Base-by-base conservation (phyloP, 1,140 invertebrate genomes). In the Temnothorax longispinosus region DNA sequence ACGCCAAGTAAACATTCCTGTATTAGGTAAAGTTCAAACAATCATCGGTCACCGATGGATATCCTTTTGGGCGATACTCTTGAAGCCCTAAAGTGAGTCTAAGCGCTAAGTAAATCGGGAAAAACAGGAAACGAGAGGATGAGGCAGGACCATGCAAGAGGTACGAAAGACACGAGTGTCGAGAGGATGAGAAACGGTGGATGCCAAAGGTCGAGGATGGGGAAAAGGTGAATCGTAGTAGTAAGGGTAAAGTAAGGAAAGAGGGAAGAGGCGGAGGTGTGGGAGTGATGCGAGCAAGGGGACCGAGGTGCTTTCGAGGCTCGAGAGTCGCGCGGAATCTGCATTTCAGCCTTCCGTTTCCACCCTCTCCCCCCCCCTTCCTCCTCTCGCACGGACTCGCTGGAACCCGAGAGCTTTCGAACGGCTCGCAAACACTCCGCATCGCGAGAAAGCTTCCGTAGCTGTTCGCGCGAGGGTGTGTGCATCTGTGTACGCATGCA, bases 371-470 rank as follows among this genome's bases (percentile, higher is more conserved):
- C 67, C 38, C 87, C 47, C 52, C 47, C 52, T 58, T 72, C 18
- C 32, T 60, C 41, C 38, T 41, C 69, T 35, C 21, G 62, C 67
- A 62, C 54, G 71, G 72, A 89, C 81, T 86, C 80, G 69, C 81
- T 56, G 86, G 86, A 69, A 87, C 91, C 92, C 87, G 87, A 95
- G 94, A 95, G 94, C 94, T 95, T 95, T 95, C 93, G 92, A 95
- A 93, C 92, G 90, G 90, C 93, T 94, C 93, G 94, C 95, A 95
- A 95, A 95, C 94, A 95, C 94, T 94, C 47, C 75, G 80, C 69
- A 77, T 77, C 87, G 88, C 88, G 85, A 77, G 82, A 87, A 89
- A 89, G 87, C 88, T 88, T 60, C 85, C 62, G 58, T 54, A 56
- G 65, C 52, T 41, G 60, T 86, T 88, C 81, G 35, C 87, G 65